Conservation (phyloP, 23 tunicate genomes). For the Ascidia mentula region DNA sequence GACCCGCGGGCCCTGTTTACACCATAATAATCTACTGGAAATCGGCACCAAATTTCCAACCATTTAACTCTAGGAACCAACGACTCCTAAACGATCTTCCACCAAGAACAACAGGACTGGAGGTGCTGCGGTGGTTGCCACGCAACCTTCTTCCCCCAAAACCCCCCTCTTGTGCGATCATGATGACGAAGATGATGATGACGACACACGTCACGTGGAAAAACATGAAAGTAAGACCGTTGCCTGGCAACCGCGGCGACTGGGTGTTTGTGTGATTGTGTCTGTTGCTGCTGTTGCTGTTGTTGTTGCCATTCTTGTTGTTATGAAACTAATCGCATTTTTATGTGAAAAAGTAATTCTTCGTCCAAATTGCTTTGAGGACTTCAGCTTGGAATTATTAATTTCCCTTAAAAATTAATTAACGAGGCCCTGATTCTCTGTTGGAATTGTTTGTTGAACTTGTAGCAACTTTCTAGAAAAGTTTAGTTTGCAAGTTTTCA, state of each 20-base stretch:
- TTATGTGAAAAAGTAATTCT: not conserved
- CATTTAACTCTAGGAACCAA: not conserved
- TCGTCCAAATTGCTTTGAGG: not conserved
- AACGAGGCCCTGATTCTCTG: too few relatives aligned
- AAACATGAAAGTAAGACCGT: constrained; percentile 77
- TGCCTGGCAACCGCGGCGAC: not conserved
- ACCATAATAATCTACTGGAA: too few relatives aligned
- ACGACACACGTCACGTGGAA: constrained; percentile 67
- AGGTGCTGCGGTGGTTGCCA: constrained; percentile 84
- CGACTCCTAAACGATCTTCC: constrained; percentile 22
- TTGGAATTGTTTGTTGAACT: too few relatives aligned
- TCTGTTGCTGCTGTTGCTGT: not conserved
- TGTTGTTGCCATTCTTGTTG: not conserved
- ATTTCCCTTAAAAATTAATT: too few relatives aligned
- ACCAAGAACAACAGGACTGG: constrained; percentile 3
- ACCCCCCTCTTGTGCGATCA: constrained; percentile 77
- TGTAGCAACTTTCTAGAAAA: too few relatives aligned
- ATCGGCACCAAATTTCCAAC: too few relatives aligned
- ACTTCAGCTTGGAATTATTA: not conserved
- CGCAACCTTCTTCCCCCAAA: constrained; percentile 76
- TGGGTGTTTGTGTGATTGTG: not conserved
- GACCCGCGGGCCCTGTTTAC: too few relatives aligned
- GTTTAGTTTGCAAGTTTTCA: too few relatives aligned
- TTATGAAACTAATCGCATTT: not conserved
- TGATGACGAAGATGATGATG: constrained; percentile 74